Percentiles rank a stretch among this genome's conserved stretches.
phyloP scores from a whole-genome alignment of 2,797 vertebrate genomes.

The Intellagama lesueurii region DNA sequence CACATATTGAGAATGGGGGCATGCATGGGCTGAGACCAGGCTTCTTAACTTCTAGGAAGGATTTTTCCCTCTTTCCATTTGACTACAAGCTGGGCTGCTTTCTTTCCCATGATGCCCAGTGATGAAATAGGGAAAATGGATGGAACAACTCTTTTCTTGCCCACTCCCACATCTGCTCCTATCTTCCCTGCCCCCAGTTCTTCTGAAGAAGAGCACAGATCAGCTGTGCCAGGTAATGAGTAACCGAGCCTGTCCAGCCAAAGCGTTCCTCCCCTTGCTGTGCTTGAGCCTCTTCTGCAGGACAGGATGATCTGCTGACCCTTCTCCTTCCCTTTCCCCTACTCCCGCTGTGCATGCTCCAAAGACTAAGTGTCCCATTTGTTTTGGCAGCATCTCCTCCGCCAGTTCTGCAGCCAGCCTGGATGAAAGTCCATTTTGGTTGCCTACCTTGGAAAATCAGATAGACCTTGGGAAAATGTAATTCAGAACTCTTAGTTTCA shows the following conservation, averaged over 20 bases:
- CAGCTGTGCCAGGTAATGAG: slow-evolving; percentile 18
- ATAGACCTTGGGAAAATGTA: background rate
- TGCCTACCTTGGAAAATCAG: background rate
- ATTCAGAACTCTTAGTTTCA: background rate
- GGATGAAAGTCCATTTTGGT: background rate
- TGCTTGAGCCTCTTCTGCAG: background rate
- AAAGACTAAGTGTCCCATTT: slow-evolving; percentile 7
- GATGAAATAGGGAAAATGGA: too few species aligned
- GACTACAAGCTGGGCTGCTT: background rate
- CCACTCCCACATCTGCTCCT: too few species aligned
- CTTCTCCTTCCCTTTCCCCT: background rate
- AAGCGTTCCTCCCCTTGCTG: background rate
- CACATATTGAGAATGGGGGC: background rate
- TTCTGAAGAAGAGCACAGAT: background rate
- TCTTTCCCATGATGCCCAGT: background rate
- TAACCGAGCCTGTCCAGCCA: background rate
- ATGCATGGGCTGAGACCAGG: too few species aligned
- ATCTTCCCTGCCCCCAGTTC: background rate
- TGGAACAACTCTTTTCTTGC: background rate
- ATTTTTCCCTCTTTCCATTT: background rate
- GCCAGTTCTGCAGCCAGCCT: background rate
- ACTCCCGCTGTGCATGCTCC: background rate
- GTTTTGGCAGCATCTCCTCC: slow-evolving; percentile 3
- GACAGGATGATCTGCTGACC: background rate
- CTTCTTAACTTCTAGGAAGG: background rate